A percentile compares a stretch with the other conserved stretches of the same genome.
Evolutionary conservation across 2,113 vertebrate species (phyloP).

Genomic region (Lutjanus erythropterus): DNA sequence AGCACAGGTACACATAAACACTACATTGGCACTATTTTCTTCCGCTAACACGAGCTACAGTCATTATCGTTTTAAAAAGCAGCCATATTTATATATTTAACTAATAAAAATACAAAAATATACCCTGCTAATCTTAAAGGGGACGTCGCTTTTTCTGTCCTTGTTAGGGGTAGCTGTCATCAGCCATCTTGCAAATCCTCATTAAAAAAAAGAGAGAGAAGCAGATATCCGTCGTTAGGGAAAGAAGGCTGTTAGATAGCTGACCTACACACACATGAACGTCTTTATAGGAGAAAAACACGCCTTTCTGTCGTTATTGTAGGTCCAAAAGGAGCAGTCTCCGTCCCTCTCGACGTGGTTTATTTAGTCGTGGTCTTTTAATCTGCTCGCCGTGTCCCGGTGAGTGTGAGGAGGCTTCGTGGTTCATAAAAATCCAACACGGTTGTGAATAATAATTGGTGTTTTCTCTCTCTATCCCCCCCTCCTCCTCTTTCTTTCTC

Average conservation of each 20-base stretch:
- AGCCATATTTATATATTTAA: conserved; percentile 48
- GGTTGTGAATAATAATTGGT: conserved; percentile 77
- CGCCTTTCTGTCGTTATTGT: conserved; percentile 33
- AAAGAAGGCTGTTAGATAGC: conserved; percentile 60
- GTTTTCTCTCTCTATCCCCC: conserved; percentile 66
- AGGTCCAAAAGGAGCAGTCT: conserved; percentile 47
- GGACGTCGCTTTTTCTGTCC: conserved; percentile 83
- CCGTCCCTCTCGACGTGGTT: conserved; percentile 37
- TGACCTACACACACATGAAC: conserved; percentile 50
- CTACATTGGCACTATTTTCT: conserved; percentile 15
- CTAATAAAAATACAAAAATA: conserved; percentile 71
- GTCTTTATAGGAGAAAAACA: conserved; percentile 22
- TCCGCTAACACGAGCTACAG: not conserved
- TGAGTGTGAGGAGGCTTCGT: conserved; percentile 49
- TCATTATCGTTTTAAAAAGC: conserved; percentile 40
- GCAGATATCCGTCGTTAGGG: conserved; percentile 72
- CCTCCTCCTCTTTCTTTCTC: conserved; percentile 62
- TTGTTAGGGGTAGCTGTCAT: conserved; percentile 85
- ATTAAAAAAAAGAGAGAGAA: conserved; percentile 71
- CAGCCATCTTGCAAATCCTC: conserved; percentile 88
- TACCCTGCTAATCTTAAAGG: conserved; percentile 83
- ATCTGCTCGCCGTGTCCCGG: conserved; percentile 50
- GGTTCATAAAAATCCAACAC: conserved; percentile 73
- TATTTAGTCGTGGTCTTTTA: conserved; percentile 39
- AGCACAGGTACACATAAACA: conserved; percentile 64